Evolutionary conservation across 1,140 invertebrate genomes (phyloP), one percentile per base, ranked within the genome.

Genomic region (Lordiphosa mommai): DNA sequence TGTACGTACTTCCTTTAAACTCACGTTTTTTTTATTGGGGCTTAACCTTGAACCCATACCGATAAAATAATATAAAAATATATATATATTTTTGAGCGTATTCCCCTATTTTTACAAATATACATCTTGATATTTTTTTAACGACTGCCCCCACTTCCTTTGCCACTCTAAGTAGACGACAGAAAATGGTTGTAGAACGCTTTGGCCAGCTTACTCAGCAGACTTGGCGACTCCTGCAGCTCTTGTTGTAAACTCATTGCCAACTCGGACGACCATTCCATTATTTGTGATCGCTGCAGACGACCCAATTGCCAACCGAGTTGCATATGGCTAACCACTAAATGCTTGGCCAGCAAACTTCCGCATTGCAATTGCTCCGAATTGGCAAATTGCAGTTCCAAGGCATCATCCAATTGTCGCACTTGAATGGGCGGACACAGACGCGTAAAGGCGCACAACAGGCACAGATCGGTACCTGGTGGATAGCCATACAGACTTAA

Each of bases 311-410:
- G 60, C 60, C 60, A 63, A 8, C 8, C 10, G 1, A 63, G 47
- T 4, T 30, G 60, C 37, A 63, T 36, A 4, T 17, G 27, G 1
- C 49, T 32, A 1, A 33, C 60, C 14, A 63, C 60, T 5, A 63
- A 40, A 1, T 9, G 46, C 12, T 63, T 61, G 29, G 60, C 60
- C 29, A 63, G 40, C 0, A 63, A 47, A 6, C 48, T n/a, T 0
- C 46, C 60, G 7, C 30, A 23, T 8, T 63, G 46, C 12, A 63
- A 16, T 1, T 52, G 23, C 36, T 61, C 58, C n/a, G 12, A 5
- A 1, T 58, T 23, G 38, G 46, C 12, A 27, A 63, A 63, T 7
- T 16, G 7, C n/a, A 63, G 23, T 32, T 63, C 60, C 9, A 63
- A 23, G 9, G 46, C 60, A 14, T 27, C 4, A 0, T 13, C 4